Evolutionary conservation across 2,888 invertebrate species (phyloP), one percentile per base, ranked within the genome.

Genomic region (Dorcus parallelipipedus): DNA sequence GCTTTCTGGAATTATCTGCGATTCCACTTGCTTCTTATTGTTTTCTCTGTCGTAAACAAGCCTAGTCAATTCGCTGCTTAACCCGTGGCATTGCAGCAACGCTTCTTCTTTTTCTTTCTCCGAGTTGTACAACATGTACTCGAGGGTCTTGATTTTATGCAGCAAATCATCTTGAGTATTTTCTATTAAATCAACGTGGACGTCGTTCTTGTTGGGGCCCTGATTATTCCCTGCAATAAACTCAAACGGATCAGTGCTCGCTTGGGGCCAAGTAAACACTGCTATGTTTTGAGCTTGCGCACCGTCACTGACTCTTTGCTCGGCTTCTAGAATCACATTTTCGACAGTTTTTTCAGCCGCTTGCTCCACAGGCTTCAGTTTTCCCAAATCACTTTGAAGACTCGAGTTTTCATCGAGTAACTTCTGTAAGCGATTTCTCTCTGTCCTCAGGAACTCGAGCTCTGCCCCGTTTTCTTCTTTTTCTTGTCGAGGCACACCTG

Each of bases 81-180:
- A 70, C 61, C 74, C 71, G 38, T 75, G 71, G 56, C 77, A 77
- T 64, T 78, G 75, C 7, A 65, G 55, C 26, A 76, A 55, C 9
- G 77, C 71, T 49, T 74, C 72, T 33, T 78, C 74, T 54, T 77
- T 78, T 64, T 78, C 77, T 65, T 75, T 72, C 61, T 79, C 78
- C 3, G 73, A 68, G 56, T 74, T 74, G 47, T 76, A 77, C 41
- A 81, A 68, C 58, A 79, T 75, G 38, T 76, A 75, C 59, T 79
- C 76, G 10, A 81, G 61, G 2, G 75, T 72, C 61, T 75, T 73
- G 3, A 80, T 69, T 69, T 78, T 79, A 2, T 72, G 68, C 14
- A 73, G 63, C 3, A 79, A 62, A 26, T 73, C 69, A 49, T 71
- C 70, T 52, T 76, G 76, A 2, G 67, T 69, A 52, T 70, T 69